Base-by-base conservation (phyloP, 2,113 vertebrate species). In the Electrona antarctica region DNA sequence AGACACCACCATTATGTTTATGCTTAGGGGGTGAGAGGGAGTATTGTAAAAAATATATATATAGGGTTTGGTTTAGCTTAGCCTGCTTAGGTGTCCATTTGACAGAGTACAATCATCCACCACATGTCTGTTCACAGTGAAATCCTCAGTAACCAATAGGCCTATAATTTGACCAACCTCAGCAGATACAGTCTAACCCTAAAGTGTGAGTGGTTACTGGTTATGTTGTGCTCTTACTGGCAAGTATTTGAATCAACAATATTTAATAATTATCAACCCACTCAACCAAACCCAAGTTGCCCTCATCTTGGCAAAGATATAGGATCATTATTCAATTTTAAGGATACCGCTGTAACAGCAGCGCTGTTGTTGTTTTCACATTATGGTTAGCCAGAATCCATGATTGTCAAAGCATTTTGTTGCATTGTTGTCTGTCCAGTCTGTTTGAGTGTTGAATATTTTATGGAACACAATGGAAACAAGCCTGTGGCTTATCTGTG, bases 21-120 rank as follows among this genome's bases (percentile, higher is more conserved):
- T n/a, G n/a, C n/a, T n/a, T n/a, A n/a, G 13, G 41, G 7, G 2
- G 51, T 45, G 5, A 3, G 51, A 66, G 66, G 59, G 60, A 71
- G 72, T 45, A 69, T 50, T 56, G 12, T 67, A 69, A 73, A 63
- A 46, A 62, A 21, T 61, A 54, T 60, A 84, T 86, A 58, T 67
- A 71, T 11, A 48, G 68, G 78, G 49, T 57, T 85, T 76, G 76
- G 73, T 89, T 88, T 89, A 87, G 47, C 45, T 64, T 69, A n/a
- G n/a, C n/a, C n/a, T n/a, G n/a, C n/a, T n/a, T n/a, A 73, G 77
- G 72, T 82, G 74, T 89, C 74, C 78, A 66, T 75, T 78, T 86
- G 79, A 88, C 71, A 73, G 75, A 80, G 80, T 79, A 72, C 60
- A 60, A 64, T 55, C 45, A 71, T 85, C 73, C 73, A 78, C 78